Percentiles rank a stretch among this genome's conserved stretches.
These are phyloP conservation scores for Himalopsyche kuldschensis DNA, from an alignment of 2,888 invertebrate genomes.

Conservation along the genomic window DNA sequence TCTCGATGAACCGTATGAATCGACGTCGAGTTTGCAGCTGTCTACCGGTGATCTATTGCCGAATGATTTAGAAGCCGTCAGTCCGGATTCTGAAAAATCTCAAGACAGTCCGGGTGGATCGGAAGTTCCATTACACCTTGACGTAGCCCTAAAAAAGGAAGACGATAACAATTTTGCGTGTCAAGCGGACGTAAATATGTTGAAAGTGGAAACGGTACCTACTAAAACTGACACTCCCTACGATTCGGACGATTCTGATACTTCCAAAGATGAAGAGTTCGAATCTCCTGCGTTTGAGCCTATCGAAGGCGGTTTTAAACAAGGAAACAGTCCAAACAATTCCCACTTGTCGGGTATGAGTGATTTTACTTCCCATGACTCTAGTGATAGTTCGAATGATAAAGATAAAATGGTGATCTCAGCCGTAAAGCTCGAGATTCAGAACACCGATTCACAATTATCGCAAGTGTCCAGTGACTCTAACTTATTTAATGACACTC, in stretches of 20 bases:
- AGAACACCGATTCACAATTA: slow-evolving; percentile 62
- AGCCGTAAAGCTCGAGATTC: slow-evolving; percentile 47
- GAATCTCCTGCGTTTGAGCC: slow-evolving; percentile 70
- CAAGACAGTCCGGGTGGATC: slow-evolving; percentile 46
- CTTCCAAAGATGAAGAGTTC: slow-evolving; percentile 61
- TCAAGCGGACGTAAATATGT: slow-evolving; percentile 37
- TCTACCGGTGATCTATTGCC: slow-evolving; percentile 67
- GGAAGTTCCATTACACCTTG: background rate
- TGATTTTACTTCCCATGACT: slow-evolving; percentile 47
- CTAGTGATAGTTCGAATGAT: slow-evolving; percentile 46
- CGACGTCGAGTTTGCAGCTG: slow-evolving; percentile 43
- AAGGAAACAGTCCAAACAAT: slow-evolving; percentile 60
- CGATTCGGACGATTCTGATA: slow-evolving; percentile 45
- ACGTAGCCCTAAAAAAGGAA: slow-evolving; percentile 40
- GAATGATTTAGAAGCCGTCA: slow-evolving; percentile 78
- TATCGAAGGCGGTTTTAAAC: slow-evolving; percentile 53
- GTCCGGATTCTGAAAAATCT: slow-evolving; percentile 74
- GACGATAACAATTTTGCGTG: slow-evolving; percentile 37
- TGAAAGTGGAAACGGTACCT: slow-evolving; percentile 34
- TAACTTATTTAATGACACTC: slow-evolving; percentile 43
- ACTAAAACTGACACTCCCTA: slow-evolving; percentile 36
- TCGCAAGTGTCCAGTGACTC: slow-evolving; percentile 65
- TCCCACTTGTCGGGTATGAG: slow-evolving; percentile 62
- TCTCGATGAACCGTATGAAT: slow-evolving; percentile 45
- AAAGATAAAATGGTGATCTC: slow-evolving; percentile 50